Conservation (phyloP, 2,797 vertebrate species). For the Echeneis naucrates region DNA sequence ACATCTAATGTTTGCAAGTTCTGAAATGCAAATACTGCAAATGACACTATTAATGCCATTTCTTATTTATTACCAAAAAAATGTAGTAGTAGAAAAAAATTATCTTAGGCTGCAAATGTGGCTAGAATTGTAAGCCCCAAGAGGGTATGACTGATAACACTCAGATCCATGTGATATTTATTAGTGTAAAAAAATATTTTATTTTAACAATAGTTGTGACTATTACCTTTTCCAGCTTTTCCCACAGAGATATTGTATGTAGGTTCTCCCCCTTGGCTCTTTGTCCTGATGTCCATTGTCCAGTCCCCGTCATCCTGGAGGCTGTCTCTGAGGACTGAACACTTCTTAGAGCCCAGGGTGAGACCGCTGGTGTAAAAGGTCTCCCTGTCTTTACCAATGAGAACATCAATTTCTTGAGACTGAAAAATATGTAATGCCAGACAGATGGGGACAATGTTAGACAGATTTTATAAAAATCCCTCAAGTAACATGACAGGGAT, state of each 20-base stretch:
- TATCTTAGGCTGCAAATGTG: no score
- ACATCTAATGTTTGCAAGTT: not conserved
- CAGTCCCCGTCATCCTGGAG: slow-evolving; percentile 91
- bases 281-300: slow-evolving; percentile 99
- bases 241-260: slow-evolving; percentile 96
- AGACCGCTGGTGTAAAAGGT: slow-evolving; percentile 94
- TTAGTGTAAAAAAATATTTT: not conserved
- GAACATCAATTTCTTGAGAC: slow-evolving; percentile 94
- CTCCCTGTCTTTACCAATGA: slow-evolving; percentile 94
- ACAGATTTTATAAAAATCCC: not conserved
- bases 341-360: slow-evolving; percentile 96
- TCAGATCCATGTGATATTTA: not conserved
- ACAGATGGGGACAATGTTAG: slow-evolving; percentile 1
- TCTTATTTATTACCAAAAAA: not conserved
- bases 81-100: not conserved
- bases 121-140: not conserved
- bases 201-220: not conserved
- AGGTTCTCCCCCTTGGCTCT: slow-evolving; percentile 96
- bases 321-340: slow-evolving; percentile 97
- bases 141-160: not conserved
- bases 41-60: no score
- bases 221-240: slow-evolving; percentile 93
- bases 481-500: not conserved
- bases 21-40: not conserved
- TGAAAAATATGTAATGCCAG: slow-evolving; percentile 60